These are phyloP conservation scores for Dryobates pubescens DNA, from an alignment of 2,797 vertebrate species.

Conservation along the genomic window DNA sequence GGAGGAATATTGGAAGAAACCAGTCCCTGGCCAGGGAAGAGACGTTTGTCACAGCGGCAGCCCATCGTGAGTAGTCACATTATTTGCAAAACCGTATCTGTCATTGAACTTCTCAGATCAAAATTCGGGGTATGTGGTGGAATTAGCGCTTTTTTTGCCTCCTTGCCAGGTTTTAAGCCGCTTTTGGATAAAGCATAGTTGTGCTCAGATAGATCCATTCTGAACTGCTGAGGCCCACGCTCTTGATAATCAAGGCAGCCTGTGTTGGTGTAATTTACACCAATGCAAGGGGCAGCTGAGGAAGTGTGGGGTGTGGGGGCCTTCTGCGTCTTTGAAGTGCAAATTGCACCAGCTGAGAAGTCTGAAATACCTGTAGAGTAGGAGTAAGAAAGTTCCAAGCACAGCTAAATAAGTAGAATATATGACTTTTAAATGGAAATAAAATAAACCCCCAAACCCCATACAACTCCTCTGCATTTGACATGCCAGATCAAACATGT, in stretches of 20 bases:
- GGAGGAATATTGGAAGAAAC: no score
- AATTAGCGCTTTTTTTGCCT: no score
- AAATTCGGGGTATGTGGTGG: accelerated
- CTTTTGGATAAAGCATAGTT: background rate
- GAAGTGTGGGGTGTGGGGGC: accelerated
- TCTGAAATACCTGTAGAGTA: background rate
- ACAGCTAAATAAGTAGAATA: background rate
- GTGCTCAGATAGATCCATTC: background rate
- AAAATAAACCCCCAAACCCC: accelerated
- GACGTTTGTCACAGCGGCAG: background rate
- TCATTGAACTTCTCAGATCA: background rate
- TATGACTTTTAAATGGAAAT: background rate
- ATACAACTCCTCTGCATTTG: background rate
- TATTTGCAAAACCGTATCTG: background rate
- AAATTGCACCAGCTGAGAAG: background rate
- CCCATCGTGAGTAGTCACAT: accelerated
- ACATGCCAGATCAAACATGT: background rate
- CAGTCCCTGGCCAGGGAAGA: background rate
- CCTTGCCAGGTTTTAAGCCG: accelerated
- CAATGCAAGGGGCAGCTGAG: no score
- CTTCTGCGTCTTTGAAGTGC: background rate
- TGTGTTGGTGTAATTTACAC: accelerated
- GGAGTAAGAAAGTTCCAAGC: background rate
- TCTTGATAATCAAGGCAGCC: background rate
- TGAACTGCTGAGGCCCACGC: accelerated